A percentile compares a stretch with the other conserved stretches of the same genome.
Conservation (phyloP, 2,113 vertebrate genomes). For the Physeter macrocephalus region DNA sequence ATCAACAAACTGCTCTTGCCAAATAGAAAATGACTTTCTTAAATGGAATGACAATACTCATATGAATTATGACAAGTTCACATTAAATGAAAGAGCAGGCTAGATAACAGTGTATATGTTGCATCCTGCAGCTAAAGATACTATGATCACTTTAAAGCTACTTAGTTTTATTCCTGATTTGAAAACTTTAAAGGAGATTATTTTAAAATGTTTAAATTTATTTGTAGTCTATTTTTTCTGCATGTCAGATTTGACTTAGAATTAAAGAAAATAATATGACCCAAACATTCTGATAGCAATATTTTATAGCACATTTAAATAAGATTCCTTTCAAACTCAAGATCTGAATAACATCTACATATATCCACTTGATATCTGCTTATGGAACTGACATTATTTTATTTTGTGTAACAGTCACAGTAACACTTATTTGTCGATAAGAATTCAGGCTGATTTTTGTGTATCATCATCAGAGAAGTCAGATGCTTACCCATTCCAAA, state of each 20-base stretch:
- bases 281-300: conserved; percentile 48
- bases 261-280: conserved; percentile 59
- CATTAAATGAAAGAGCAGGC: conserved; percentile 7
- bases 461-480: conserved; percentile 56
- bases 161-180: conserved; percentile 1
- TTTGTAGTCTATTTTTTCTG: conserved; percentile 35
- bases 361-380: conserved; percentile 52
- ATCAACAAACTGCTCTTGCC: conserved; percentile 10
- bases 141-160: conserved; percentile 25
- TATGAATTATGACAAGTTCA: background rate
- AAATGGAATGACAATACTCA: background rate
- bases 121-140: conserved; percentile 7
- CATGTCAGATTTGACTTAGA: conserved; percentile 56
- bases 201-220: conserved; percentile 16
- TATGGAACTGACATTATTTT: conserved; percentile 19
- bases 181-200: conserved; percentile 6
- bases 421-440: conserved; percentile 57
- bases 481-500: conserved; percentile 53
- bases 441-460: conserved; percentile 68
- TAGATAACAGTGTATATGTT: background rate
- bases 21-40: conserved; percentile 24
- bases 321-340: conserved; percentile 62
- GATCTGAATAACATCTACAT: conserved; percentile 52
- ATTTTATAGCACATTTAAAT: conserved; percentile 57
- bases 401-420: background rate